Conservation (phyloP, 2,113 vertebrate genomes). For the Tragelaphus strepsiceros region DNA sequence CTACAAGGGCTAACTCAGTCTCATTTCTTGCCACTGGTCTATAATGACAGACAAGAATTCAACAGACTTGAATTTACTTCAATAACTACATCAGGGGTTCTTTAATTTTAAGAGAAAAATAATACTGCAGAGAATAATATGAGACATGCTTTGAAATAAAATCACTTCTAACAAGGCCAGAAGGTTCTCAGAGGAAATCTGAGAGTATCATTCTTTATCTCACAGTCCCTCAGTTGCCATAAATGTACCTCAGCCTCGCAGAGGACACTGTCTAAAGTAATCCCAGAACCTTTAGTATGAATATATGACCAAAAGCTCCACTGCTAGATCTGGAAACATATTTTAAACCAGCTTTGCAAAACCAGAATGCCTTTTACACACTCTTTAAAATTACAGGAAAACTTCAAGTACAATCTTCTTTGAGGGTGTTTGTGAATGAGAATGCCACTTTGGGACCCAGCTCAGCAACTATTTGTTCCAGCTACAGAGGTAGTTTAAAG, state of each 20-base stretch:
- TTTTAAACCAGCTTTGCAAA: background rate
- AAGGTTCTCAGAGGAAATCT: background rate
- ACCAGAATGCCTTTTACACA: background rate
- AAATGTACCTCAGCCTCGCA: background rate
- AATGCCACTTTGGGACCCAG: background rate
- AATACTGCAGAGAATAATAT: background rate
- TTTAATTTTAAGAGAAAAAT: background rate
- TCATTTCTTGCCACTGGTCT: background rate
- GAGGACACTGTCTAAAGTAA: background rate
- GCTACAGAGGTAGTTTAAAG: background rate
- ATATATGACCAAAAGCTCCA: background rate
- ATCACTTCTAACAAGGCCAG: background rate
- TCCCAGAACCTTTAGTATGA: background rate
- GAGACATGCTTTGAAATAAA: background rate
- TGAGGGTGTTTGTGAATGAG: background rate
- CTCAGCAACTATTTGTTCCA: slow-evolving; percentile 19
- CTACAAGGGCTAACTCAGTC: background rate
- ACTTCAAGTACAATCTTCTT: background rate
- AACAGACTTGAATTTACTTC: background rate
- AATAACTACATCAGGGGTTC: background rate
- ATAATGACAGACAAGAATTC: background rate
- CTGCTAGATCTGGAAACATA: background rate
- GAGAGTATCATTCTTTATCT: background rate
- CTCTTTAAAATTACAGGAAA: background rate
- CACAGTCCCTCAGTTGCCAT: background rate